Conservation (phyloP, 1,140 invertebrate genomes). For the Orchestia grillus region DNA sequence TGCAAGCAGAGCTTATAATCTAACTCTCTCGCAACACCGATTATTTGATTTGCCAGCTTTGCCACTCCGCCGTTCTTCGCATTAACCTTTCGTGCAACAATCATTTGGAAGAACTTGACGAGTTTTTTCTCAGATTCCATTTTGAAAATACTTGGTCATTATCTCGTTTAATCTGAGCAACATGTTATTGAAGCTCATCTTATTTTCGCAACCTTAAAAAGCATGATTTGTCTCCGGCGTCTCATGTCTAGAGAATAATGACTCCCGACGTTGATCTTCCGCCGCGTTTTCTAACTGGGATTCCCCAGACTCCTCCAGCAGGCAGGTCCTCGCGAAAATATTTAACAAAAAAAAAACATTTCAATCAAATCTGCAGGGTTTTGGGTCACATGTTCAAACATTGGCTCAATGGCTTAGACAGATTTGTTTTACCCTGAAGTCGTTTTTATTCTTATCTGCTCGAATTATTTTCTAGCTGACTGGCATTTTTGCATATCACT, state of each 20-base stretch:
- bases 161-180: not conserved
- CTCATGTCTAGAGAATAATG: not conserved
- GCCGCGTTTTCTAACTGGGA: not conserved
- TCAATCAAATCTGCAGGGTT: not conserved
- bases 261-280: not conserved
- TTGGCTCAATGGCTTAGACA: not conserved
- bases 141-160: not conserved
- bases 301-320: not conserved
- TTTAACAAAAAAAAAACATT: not conserved
- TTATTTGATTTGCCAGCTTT: not conserved
- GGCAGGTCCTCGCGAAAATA: not conserved
- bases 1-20: not conserved
- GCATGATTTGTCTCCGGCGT: not conserved
- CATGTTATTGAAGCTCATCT: not conserved
- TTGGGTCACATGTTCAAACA: not conserved
- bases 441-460: too few relatives aligned
- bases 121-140: not conserved
- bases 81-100: not conserved
- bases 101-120: not conserved
- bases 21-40: not conserved
- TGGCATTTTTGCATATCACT: too few relatives aligned
- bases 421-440: not conserved
- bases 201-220: not conserved
- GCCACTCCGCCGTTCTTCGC: not conserved
- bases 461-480: too few relatives aligned